Conservation (phyloP, 2,113 vertebrate species). For the Burhinus oedicnemus region DNA sequence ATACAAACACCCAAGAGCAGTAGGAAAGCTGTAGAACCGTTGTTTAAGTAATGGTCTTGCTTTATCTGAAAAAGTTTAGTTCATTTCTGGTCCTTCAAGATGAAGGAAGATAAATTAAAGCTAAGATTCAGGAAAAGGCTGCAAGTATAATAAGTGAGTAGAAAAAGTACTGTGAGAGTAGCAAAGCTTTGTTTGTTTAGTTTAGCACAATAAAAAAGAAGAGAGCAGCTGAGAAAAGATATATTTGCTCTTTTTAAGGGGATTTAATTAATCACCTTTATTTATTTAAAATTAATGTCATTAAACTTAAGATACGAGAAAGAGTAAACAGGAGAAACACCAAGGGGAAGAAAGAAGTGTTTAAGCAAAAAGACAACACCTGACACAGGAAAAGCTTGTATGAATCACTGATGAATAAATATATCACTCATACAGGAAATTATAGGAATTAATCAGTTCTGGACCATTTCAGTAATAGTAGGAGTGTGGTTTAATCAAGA, state of each 20-base stretch:
- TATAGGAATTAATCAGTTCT: not conserved
- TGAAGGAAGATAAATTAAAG: not conserved
- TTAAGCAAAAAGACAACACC: not conserved
- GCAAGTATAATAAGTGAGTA: not conserved
- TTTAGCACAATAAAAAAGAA: not conserved
- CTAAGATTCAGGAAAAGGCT: not conserved
- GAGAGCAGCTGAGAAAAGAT: not conserved
- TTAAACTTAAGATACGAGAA: not conserved
- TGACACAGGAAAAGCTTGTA: not conserved
- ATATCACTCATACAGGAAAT: not conserved
- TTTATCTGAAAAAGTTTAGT: not conserved
- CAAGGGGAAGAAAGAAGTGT: not conserved
- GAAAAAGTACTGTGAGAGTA: not conserved
- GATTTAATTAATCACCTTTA: not conserved
- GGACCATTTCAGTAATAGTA: not conserved
- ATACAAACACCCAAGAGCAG: not conserved
- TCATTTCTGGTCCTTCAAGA: not conserved
- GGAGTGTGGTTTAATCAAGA: not conserved
- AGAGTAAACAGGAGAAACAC: not conserved
- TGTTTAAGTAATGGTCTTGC: not conserved
- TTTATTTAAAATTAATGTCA: not conserved
- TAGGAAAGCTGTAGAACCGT: not conserved
- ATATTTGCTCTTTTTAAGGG: not conserved
- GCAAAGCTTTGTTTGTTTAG: not conserved
- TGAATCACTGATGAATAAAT: not conserved